phyloP scores from a whole-genome alignment of 2,888 invertebrate species.

The Ochropleura plecta region DNA sequence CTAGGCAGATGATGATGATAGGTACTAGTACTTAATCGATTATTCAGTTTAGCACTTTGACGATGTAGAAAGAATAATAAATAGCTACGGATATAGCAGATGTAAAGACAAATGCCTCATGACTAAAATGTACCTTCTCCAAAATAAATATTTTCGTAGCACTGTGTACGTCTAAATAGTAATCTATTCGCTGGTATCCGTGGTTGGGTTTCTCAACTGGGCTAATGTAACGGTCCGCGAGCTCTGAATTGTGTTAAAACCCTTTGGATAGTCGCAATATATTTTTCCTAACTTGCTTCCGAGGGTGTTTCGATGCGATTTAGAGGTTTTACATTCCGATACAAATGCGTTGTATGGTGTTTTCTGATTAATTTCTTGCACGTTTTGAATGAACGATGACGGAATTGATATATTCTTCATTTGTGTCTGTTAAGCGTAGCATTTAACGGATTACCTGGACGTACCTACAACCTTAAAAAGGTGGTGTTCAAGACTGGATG shows the following conservation, averaged over 20 bases:
- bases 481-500: too few relatives aligned
- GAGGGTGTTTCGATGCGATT: slow-evolving; percentile 59
- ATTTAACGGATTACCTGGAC: too few relatives aligned
- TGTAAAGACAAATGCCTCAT: slow-evolving; percentile 18
- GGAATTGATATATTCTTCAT: neutral
- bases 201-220: slow-evolving; percentile 56
- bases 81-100: neutral
- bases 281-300: slow-evolving; percentile 59
- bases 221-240: slow-evolving; percentile 64
- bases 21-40: neutral
- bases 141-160: slow-evolving; percentile 26
- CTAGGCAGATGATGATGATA: too few relatives aligned
- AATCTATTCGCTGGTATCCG: slow-evolving; percentile 46
- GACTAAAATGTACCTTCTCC: slow-evolving; percentile 33
- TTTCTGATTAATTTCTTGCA: slow-evolving; percentile 20
- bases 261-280: slow-evolving; percentile 65
- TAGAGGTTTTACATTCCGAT: slow-evolving; percentile 35
- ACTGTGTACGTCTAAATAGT: slow-evolving; percentile 55
- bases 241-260: slow-evolving; percentile 67
- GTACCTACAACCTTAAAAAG: too few relatives aligned
- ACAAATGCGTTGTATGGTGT: slow-evolving; percentile 21
- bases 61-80: neutral
- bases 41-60: neutral
- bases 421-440: neutral
- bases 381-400: slow-evolving; percentile 17